Conservation (phyloP, 1,140 invertebrate genomes). For the Neuroterus valhalla region DNA sequence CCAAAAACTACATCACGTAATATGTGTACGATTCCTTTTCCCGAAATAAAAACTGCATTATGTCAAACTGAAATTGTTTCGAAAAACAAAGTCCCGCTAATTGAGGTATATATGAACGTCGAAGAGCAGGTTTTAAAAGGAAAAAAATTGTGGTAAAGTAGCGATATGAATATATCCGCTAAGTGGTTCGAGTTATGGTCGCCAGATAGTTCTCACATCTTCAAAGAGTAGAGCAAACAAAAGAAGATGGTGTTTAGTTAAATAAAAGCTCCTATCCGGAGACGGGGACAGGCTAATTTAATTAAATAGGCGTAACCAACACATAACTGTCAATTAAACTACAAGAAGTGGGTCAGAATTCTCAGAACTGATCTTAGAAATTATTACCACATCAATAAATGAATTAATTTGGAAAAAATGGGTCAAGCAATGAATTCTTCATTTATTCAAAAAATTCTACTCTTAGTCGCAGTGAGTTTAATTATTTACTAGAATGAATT, state of each 20-base stretch:
- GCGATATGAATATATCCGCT: constrained; percentile 10
- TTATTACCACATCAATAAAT: neutral
- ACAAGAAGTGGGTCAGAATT: constrained; percentile 1
- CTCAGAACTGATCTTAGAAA: neutral
- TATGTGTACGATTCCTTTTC: too few species aligned
- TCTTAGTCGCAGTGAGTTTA: neutral
- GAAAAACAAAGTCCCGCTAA: neutral
- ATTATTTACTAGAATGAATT: neutral
- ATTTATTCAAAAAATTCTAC: neutral
- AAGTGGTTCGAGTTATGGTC: constrained; percentile 4
- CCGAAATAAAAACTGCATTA: too few species aligned
- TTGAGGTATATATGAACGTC: neutral
- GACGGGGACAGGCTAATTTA: constrained; percentile 13
- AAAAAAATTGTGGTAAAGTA: constrained; percentile 19
- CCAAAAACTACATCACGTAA: too few species aligned
- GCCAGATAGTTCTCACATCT: neutral
- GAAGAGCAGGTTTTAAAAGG: neutral
- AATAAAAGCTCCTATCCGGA: constrained; percentile 25
- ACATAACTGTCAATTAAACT: constrained; percentile 2
- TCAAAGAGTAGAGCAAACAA: constrained; percentile 20
- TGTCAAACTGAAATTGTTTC: neutral
- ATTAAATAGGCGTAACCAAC: constrained; percentile 21
- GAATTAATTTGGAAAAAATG: neutral
- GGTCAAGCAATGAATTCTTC: neutral
- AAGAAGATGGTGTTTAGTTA: constrained; percentile 22